These are phyloP conservation scores for Hucho hucho DNA, from an alignment of 2,113 vertebrate genomes.

Conservation along the genomic window DNA sequence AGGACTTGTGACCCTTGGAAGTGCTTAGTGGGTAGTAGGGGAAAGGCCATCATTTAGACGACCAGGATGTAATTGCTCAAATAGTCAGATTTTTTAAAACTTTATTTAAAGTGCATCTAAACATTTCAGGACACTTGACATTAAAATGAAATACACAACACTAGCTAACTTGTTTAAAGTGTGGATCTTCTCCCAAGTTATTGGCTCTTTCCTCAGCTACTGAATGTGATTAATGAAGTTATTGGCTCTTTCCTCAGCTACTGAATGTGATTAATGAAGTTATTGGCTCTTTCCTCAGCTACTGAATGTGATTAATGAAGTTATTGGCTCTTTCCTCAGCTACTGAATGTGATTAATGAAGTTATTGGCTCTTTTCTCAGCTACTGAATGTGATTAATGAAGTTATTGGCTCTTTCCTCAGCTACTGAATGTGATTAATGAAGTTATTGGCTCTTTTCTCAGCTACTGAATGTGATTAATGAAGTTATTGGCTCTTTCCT, in stretches of 20 bases:
- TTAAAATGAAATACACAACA: neutral
- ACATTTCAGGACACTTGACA: neutral
- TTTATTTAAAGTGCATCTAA: neutral
- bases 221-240: neutral
- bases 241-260: constrained; percentile 1
- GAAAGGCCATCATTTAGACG: neutral
- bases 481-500: constrained; percentile 19
- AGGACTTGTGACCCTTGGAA: constrained; percentile 8
- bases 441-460: constrained; percentile 14
- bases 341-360: constrained; percentile 17
- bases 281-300: constrained; percentile 2
- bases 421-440: neutral
- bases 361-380: constrained; percentile 2
- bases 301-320: constrained; percentile 15
- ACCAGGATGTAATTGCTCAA: neutral
- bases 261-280: constrained; percentile 16
- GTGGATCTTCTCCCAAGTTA: constrained; percentile 1
- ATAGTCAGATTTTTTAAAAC: neutral
- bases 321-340: constrained; percentile 3
- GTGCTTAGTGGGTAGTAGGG: neutral
- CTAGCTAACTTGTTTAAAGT: neutral
- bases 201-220: constrained; percentile 4
- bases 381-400: constrained; percentile 9
- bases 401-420: constrained; percentile 7
- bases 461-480: neutral